A percentile compares a stretch with the other conserved stretches of the same genome.
Evolutionary conservation across 1,140 invertebrate species (phyloP).

Genomic region (Capitella teleta): DNA sequence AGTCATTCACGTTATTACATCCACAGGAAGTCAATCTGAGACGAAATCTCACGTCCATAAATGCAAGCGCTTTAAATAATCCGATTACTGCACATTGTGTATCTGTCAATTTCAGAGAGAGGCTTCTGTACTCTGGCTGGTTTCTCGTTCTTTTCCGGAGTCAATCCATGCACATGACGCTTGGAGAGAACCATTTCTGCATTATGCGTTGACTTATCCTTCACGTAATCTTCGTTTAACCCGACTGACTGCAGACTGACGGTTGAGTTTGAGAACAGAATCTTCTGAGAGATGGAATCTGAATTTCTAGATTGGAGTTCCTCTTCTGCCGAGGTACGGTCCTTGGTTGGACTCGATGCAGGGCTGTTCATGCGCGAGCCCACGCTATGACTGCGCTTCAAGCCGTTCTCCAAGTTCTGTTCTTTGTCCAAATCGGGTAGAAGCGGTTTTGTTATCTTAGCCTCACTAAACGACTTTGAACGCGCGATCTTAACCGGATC

Average conservation of each 20-base stretch:
- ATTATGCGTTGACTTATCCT: constrained; percentile 10
- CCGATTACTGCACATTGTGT: constrained; percentile 14
- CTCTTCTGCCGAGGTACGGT: not conserved
- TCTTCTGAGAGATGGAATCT: constrained; percentile 47
- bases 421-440: too few species aligned
- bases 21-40: too few species aligned
- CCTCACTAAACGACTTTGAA: too few species aligned
- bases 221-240: constrained; percentile 32
- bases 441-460: too few species aligned
- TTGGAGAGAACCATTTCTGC: too few species aligned
- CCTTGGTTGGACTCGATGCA: too few species aligned
- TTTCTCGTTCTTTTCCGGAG: not conserved
- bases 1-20: too few species aligned
- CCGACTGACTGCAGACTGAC: constrained; percentile 53
- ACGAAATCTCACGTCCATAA: too few species aligned
- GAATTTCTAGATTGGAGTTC: not conserved
- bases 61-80: too few species aligned
- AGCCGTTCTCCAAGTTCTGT: constrained; percentile 2
- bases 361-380: constrained; percentile 5
- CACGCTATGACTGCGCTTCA: constrained; percentile 4
- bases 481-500: not conserved
- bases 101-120: constrained; percentile 15
- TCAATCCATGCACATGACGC: too few species aligned
- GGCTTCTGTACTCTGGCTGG: constrained; percentile 6
- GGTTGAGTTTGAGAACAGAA: constrained; percentile 79